These are phyloP conservation scores for Pterois miles DNA, from an alignment of 2,797 vertebrate species.

Conservation along the genomic window DNA sequence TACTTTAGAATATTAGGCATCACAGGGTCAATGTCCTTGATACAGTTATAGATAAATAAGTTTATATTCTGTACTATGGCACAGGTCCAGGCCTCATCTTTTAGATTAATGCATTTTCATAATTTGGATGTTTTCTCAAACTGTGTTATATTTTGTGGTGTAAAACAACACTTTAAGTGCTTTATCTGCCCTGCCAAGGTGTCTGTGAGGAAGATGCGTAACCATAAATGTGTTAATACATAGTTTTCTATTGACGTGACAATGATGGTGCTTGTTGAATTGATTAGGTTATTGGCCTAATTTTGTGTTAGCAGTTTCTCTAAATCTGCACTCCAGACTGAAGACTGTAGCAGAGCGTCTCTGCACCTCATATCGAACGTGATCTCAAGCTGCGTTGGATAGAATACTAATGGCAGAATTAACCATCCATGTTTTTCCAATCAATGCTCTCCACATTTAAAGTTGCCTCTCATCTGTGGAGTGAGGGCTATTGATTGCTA, in stretches of 20 bases:
- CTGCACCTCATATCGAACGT: constrained; percentile 7
- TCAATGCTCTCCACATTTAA: constrained; percentile 28
- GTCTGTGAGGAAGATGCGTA: not conserved
- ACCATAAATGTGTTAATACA: not conserved
- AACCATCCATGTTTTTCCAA: not conserved
- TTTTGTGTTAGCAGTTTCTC: constrained; percentile 4
- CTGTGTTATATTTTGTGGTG: not conserved
- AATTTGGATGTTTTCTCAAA: no score
- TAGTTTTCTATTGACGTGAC: not conserved
- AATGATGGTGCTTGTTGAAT: not conserved
- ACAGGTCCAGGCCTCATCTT: no score
- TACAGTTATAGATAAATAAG: not conserved
- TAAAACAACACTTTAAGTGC: not conserved
- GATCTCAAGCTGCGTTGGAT: not conserved
- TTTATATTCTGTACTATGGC: not conserved
- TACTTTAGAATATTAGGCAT: not conserved
- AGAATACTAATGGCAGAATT: constrained; percentile 35
- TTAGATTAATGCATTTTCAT: not conserved
- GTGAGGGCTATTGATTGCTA: constrained; percentile 5
- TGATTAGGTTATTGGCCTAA: not conserved
- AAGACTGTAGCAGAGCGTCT: constrained; percentile 2
- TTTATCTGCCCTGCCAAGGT: not conserved
- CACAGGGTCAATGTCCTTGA: not conserved
- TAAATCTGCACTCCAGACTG: not conserved
- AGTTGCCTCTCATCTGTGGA: not conserved